Base-by-base conservation (phyloP, 2,113 vertebrate genomes). In the Pleuronectes platessa region DNA sequence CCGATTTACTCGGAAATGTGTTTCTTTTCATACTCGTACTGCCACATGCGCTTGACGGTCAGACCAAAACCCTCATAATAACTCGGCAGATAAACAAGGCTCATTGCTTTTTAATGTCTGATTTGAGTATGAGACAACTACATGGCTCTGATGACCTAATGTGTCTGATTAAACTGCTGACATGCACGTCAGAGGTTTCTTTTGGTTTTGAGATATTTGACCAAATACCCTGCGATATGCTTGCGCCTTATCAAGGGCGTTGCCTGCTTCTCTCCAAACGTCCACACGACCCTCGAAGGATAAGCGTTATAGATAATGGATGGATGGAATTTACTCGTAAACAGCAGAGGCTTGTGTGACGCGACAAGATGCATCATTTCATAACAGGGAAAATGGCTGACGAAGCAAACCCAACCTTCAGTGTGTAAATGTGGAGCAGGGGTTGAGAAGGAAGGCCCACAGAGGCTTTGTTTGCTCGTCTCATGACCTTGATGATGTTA, bases 11-110 rank as follows among this genome's bases (percentile, higher is more conserved):
- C 62, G 14, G 53, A 71, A 53, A 69, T 59, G 56, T 15, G 45
- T 60, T 51, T 47, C 21, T 54, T 37, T 47, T 63, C 70, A 63
- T 76, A 74, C 3, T 63, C 67, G 56, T 76, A 74, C 3, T 63
- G 68, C 54, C 64, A 51, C 47, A 45, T 71, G 63, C 37, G 60
- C 68, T 49, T 24, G 47, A 75, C 23, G 26, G 47, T 61, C 61
- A 56, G 56, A 67, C 27, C 15, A 65, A 68, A 76, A 68, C 45
- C 21, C 61, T 5, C 47, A 66, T 23, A 62, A 4, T 45, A 14
- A 45, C 13, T 45, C 10, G 13, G 42, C 14, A 13, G 42, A 13
- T 45, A 45, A 45, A 45, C 3, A 14, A 4, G 42, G 42, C 42
- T 45, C 42, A 15, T 45, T 45, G 42, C 42, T 45, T 45, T 12